phyloP scores from a whole-genome alignment of 1,140 invertebrate species.

The Andricus grossulariae region DNA sequence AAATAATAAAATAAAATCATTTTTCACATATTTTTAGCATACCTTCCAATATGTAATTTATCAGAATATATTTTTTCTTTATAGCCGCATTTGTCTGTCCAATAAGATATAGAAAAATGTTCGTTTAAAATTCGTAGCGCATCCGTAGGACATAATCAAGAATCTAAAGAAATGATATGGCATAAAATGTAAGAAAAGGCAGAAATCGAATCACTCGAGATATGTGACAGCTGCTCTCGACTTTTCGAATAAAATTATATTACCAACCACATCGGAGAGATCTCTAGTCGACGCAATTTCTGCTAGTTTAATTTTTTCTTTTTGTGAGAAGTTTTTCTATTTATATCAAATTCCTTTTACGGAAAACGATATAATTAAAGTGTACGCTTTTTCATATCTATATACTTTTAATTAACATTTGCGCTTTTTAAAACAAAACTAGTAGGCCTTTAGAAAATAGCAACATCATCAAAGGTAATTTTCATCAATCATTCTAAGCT shows the following conservation, averaged over 20 bases:
- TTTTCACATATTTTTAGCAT: background rate
- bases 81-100: background rate
- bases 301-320: background rate
- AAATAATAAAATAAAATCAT: background rate
- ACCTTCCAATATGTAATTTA: background rate
- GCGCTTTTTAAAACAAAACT: background rate
- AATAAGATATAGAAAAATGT: background rate
- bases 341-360: too few relatives aligned
- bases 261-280: background rate
- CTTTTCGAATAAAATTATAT: background rate
- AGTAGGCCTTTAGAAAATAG: background rate
- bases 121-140: slow-evolving; percentile 6
- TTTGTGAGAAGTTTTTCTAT: too few relatives aligned
- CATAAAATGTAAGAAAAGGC: background rate
- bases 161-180: background rate
- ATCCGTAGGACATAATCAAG: slow-evolving; percentile 13
- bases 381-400: background rate
- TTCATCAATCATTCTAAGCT: background rate
- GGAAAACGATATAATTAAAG: too few relatives aligned
- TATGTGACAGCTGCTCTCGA: background rate
- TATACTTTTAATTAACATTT: background rate
- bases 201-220: background rate
- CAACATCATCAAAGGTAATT: slow-evolving; percentile 3
- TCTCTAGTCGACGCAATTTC: background rate
- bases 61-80: background rate